Conservation (phyloP, 2,888 invertebrate species). For the Dynastes tityus region DNA sequence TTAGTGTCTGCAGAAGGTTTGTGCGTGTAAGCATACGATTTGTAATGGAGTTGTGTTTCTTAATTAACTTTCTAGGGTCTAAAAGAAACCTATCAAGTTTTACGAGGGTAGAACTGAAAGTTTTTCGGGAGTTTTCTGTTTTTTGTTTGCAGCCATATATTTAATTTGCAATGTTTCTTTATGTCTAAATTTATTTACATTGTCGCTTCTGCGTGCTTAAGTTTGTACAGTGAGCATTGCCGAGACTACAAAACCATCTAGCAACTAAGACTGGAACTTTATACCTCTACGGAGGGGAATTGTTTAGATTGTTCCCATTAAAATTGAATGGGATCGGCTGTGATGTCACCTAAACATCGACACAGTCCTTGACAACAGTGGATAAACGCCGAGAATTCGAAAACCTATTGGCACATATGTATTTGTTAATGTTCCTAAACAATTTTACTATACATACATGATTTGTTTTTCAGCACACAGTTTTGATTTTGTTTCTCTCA, state of each 20-base stretch:
- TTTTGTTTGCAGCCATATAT: background rate
- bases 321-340: too few species aligned
- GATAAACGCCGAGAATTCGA: too few species aligned
- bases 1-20: background rate
- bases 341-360: too few species aligned
- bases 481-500: too few species aligned
- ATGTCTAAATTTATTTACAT: background rate
- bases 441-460: too few species aligned
- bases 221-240: background rate
- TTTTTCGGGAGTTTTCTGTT: background rate
- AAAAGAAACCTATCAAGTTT: conserved; percentile 1
- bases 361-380: too few species aligned
- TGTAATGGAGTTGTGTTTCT: conserved; percentile 15
- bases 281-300: too few species aligned
- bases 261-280: too few species aligned
- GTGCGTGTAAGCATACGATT: conserved; percentile 12
- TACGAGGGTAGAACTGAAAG: background rate
- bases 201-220: background rate
- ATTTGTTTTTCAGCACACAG: too few species aligned
- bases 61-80: conserved; percentile 1
- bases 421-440: too few species aligned
- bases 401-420: too few species aligned
- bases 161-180: background rate
- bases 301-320: too few species aligned
- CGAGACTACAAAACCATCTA: background rate